phyloP scores from a whole-genome alignment of 2,797 vertebrate genomes.

The Numenius phaeopus region DNA sequence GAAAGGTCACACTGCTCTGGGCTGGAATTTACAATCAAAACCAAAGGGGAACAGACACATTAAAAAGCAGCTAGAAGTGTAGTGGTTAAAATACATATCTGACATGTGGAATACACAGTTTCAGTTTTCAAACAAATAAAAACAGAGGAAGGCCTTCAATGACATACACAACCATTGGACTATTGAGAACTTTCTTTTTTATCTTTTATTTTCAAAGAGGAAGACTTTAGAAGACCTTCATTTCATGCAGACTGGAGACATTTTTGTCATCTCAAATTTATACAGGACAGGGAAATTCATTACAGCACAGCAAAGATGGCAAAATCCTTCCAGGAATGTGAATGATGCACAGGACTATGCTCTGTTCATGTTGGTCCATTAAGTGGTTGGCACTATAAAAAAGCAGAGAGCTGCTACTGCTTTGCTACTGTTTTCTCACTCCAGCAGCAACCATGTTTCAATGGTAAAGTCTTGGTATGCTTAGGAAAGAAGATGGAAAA shows the following conservation, averaged over 20 bases:
- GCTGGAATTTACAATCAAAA: not conserved
- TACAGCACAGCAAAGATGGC: not conserved
- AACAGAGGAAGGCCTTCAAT: not conserved
- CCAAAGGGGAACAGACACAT: not conserved
- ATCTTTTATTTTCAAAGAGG: not conserved
- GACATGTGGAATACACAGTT: not conserved
- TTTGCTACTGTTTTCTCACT: not conserved
- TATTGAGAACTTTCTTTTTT: not conserved
- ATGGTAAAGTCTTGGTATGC: not conserved
- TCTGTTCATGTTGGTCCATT: not conserved
- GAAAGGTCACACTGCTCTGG: not conserved
- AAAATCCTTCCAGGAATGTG: not conserved
- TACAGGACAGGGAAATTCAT: not conserved
- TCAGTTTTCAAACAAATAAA: not conserved
- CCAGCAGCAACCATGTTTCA: not conserved
- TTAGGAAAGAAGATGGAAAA: not conserved
- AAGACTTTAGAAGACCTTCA: not conserved
- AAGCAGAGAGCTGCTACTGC: not conserved
- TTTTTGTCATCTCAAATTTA: not conserved
- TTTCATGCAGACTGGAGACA: not conserved
- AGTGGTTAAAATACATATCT: not conserved
- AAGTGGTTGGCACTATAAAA: not conserved
- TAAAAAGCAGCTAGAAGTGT: not conserved
- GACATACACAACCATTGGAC: not conserved
- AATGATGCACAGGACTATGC: not conserved